Conservation (phyloP, 2,888 invertebrate genomes). For the Lingula anatina region DNA sequence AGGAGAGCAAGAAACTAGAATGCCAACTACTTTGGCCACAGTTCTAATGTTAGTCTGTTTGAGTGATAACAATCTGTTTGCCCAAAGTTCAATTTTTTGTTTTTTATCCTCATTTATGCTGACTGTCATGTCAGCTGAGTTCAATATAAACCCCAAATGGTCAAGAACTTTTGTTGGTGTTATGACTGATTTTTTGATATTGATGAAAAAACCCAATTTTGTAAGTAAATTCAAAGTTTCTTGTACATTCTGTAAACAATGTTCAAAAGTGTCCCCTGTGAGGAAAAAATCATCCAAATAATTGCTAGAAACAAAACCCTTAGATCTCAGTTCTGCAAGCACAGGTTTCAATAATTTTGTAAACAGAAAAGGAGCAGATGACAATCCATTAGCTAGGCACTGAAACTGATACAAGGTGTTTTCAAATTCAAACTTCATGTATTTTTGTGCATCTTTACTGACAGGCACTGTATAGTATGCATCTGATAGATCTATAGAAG, state of each 20-base stretch:
- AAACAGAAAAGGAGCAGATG: conserved; percentile 1
- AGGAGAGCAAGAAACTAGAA: conserved; percentile 3
- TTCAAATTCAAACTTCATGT: conserved; percentile 2
- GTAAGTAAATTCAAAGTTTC: background rate
- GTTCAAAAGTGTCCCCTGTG: background rate
- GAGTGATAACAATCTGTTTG: background rate
- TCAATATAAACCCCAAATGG: background rate
- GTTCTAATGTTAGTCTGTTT: background rate
- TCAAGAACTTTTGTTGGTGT: background rate
- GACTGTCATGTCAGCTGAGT: background rate
- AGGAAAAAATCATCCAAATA: conserved; percentile 3
- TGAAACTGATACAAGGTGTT: background rate
- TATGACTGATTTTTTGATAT: background rate
- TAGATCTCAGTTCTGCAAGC: background rate
- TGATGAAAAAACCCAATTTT: background rate
- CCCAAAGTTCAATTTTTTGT: background rate
- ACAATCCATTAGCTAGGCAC: conserved; percentile 2
- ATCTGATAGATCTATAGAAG: conserved; percentile 1
- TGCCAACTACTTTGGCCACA: conserved; percentile 2
- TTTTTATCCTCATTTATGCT: background rate
- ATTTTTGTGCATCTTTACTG: background rate
- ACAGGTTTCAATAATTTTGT: conserved; percentile 5
- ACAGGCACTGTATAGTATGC: conserved; percentile 4
- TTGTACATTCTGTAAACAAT: background rate
- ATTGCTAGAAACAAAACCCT: background rate